These are phyloP conservation scores for Hermodice carunculata DNA, from an alignment of 2,888 invertebrate species.

Conservation along the genomic window DNA sequence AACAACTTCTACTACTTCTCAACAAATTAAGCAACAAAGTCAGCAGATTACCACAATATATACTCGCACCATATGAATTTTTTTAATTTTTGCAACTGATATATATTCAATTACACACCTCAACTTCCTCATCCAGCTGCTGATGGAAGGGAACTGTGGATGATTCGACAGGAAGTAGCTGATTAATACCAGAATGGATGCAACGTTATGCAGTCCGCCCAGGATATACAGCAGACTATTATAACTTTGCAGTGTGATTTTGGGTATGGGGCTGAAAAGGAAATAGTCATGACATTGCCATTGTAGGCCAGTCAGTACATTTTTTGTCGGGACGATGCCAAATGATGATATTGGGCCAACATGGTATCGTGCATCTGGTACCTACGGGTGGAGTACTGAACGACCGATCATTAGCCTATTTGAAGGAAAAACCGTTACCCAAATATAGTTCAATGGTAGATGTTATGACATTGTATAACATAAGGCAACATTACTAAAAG, in stretches of 20 bases:
- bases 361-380: too few relatives aligned
- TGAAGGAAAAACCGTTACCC: too few relatives aligned
- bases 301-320: too few relatives aligned
- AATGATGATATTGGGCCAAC: too few relatives aligned
- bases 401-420: too few relatives aligned
- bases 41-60: too few relatives aligned
- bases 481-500: too few relatives aligned
- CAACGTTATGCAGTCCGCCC: slow-evolving; percentile 64
- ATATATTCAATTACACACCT: slow-evolving; percentile 3
- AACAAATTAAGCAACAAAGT: background rate
- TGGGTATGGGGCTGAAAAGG: slow-evolving; percentile 53
- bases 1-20: background rate
- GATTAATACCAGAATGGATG: slow-evolving; percentile 61
- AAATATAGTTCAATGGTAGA: too few relatives aligned
- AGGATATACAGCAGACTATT: slow-evolving; percentile 53
- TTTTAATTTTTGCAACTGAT: background rate
- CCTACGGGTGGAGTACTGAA: too few relatives aligned
- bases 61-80: background rate
- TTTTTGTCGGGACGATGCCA: too few relatives aligned
- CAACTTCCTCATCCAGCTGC: background rate
- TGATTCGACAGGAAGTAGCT: slow-evolving; percentile 69
- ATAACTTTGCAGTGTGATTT: slow-evolving; percentile 48
- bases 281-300: too few relatives aligned
- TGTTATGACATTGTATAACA: too few relatives aligned
- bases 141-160: slow-evolving; percentile 57